These are phyloP conservation scores for Silurus meridionalis DNA, from an alignment of 2,113 vertebrate species.

Conservation along the genomic window DNA sequence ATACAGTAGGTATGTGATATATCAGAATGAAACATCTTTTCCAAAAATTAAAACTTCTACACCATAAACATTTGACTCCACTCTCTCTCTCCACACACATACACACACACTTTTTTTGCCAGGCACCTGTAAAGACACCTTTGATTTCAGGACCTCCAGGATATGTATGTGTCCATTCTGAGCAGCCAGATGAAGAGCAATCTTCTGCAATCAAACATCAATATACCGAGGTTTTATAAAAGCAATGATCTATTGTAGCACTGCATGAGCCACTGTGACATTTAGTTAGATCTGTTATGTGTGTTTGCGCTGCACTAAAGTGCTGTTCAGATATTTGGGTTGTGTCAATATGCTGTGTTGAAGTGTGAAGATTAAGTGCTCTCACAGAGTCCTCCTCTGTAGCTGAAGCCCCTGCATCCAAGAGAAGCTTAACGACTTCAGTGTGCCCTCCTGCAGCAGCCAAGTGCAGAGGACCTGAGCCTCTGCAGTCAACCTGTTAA, in stretches of 20 bases:
- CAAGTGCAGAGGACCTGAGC: slow-evolving; percentile 62
- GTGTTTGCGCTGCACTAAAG: not conserved
- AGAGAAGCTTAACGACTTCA: slow-evolving; percentile 61
- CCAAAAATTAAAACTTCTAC: slow-evolving; percentile 37
- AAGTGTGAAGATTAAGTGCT: not conserved
- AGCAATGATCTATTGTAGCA: not conserved
- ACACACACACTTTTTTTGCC: not conserved
- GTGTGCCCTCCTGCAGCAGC: slow-evolving; percentile 63
- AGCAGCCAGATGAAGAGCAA: slow-evolving; percentile 63
- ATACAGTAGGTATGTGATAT: not conserved
- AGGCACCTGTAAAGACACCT: slow-evolving; percentile 60
- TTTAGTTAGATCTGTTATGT: not conserved
- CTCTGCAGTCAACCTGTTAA: slow-evolving; percentile 53
- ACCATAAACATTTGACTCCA: slow-evolving; percentile 24
- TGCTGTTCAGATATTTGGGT: not conserved
- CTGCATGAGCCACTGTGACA: not conserved
- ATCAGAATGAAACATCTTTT: not conserved
- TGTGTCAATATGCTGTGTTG: not conserved
- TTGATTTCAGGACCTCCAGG: slow-evolving; percentile 62
- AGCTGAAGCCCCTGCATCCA: slow-evolving; percentile 64
- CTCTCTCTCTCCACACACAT: not conserved
- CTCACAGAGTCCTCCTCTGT: slow-evolving; percentile 57
- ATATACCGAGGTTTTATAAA: not conserved
- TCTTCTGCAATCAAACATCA: slow-evolving; percentile 55
- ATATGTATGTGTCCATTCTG: slow-evolving; percentile 63